phyloP scores from a whole-genome alignment of 2,797 vertebrate species.

The Cephalopachus bancanus region DNA sequence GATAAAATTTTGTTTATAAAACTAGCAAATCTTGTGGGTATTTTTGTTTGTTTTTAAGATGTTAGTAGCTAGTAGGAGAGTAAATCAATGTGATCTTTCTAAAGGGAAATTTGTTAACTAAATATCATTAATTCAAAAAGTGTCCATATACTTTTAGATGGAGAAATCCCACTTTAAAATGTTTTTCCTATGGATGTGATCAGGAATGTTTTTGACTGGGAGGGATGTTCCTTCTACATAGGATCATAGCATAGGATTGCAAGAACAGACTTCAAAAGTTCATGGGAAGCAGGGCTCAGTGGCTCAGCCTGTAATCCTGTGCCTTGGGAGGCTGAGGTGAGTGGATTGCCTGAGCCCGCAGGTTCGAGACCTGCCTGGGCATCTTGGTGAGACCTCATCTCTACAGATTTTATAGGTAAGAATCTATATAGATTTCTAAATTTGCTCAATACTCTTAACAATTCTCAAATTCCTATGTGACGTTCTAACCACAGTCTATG shows the following conservation, averaged over 20 bases:
- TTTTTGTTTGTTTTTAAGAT: slow-evolving; percentile 26
- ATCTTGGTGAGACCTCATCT: too few species aligned
- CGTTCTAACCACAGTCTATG: background rate
- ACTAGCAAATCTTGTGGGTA: background rate
- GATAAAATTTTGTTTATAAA: slow-evolving; percentile 9
- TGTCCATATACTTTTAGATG: background rate
- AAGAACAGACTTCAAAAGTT: too few species aligned
- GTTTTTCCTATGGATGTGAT: background rate
- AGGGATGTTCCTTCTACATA: too few species aligned
- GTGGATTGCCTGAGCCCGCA: too few species aligned
- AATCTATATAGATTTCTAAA: background rate
- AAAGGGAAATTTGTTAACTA: slow-evolving; percentile 1
- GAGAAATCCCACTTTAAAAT: background rate
- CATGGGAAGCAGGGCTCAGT: too few species aligned
- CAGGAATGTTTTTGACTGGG: background rate
- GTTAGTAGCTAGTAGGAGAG: background rate
- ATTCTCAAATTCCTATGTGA: background rate
- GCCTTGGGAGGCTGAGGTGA: too few species aligned
- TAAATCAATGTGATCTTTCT: background rate
- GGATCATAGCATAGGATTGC: too few species aligned
- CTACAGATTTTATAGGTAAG: background rate
- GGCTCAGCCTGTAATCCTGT: too few species aligned
- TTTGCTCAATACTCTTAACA: background rate
- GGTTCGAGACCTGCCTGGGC: too few species aligned
- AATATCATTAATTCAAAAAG: background rate